These are phyloP conservation scores for Herpetotheres cachinnans DNA, from an alignment of 2,113 vertebrate genomes.

Conservation along the genomic window DNA sequence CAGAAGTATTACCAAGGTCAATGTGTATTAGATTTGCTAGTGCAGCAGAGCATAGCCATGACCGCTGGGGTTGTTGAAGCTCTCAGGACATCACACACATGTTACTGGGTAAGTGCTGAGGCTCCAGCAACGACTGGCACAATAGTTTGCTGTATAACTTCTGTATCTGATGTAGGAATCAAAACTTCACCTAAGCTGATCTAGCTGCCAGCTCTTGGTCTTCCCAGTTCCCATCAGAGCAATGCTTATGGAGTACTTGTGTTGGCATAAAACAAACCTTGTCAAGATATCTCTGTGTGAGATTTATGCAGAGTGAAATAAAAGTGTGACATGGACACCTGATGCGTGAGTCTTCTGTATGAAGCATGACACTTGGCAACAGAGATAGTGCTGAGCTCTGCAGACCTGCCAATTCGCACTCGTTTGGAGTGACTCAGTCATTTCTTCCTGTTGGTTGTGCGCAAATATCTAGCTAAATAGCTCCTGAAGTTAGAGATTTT, in stretches of 20 bases:
- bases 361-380: slow-evolving; percentile 65
- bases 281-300: slow-evolving; percentile 62
- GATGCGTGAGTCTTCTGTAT: slow-evolving; percentile 63
- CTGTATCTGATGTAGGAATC: not conserved
- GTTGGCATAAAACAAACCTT: slow-evolving; percentile 65
- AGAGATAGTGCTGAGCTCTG: slow-evolving; percentile 55
- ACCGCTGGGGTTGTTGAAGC: not conserved
- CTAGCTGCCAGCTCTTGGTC: slow-evolving; percentile 45
- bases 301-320: slow-evolving; percentile 69
- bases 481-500: not conserved
- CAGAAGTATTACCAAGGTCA: slow-evolving; percentile 25
- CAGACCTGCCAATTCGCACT: slow-evolving; percentile 60
- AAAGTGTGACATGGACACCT: slow-evolving; percentile 65
- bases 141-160: not conserved
- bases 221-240: slow-evolving; percentile 47
- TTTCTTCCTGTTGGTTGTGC: slow-evolving; percentile 50
- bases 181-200: slow-evolving; percentile 19
- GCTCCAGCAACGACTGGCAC: not conserved
- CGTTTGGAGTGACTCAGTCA: slow-evolving; percentile 62
- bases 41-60: not conserved
- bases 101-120: not conserved
- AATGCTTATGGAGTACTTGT: slow-evolving; percentile 54
- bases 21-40: not conserved
- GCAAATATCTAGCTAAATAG: slow-evolving; percentile 35
- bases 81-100: not conserved